phyloP scores from a whole-genome alignment of 2,888 invertebrate species.

The Apamea anceps region DNA sequence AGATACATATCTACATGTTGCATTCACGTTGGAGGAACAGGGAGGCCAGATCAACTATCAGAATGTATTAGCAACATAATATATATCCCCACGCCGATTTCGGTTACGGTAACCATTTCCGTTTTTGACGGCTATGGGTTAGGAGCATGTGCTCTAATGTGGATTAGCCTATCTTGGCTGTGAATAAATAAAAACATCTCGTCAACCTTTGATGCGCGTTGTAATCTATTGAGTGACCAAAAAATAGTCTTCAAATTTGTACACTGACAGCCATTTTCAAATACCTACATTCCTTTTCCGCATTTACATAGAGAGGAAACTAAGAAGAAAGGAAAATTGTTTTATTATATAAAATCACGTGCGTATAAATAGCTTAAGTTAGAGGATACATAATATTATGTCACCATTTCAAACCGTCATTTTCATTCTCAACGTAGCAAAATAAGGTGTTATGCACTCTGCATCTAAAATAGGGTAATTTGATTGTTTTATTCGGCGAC shows the following conservation, averaged over 20 bases:
- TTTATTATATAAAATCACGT: neutral
- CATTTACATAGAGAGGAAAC: neutral
- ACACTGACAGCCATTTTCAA: neutral
- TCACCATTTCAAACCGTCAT: neutral
- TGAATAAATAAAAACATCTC: neutral
- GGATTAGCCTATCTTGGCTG: neutral
- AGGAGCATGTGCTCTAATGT: neutral
- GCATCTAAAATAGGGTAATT: neutral
- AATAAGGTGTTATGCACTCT: neutral
- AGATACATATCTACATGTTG: neutral
- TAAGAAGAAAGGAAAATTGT: neutral
- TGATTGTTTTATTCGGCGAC: neutral
- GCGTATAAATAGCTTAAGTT: neutral
- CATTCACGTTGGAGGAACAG: neutral
- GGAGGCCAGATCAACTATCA: neutral
- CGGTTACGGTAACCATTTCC: neutral
- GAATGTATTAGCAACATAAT: neutral
- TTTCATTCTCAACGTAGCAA: neutral
- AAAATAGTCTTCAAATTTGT: neutral
- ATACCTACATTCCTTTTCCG: neutral
- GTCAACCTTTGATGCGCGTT: neutral
- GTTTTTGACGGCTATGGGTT: neutral
- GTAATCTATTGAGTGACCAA: neutral
- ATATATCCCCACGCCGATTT: neutral
- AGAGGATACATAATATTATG: neutral